These are phyloP conservation scores for Glyptemys insculpta DNA, from an alignment of 2,797 vertebrate species.

Conservation along the genomic window DNA sequence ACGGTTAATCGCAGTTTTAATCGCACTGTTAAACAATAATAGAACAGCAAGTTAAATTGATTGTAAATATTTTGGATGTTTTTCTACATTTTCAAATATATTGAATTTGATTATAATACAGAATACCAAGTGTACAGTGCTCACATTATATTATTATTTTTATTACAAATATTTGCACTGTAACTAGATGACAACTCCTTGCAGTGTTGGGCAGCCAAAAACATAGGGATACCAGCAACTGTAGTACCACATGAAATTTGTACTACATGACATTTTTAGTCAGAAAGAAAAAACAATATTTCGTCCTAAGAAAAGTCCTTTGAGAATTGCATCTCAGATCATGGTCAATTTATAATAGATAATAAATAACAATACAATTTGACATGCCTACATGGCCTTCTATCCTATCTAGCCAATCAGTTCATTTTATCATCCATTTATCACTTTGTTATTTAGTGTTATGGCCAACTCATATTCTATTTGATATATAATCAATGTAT, in stretches of 20 bases:
- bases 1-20: no score
- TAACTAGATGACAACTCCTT: not conserved
- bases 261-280: not conserved
- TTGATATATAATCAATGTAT: not conserved
- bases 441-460: not conserved
- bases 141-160: no score
- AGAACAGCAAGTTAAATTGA: no score
- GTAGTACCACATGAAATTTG: rapidly evolving
- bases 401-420: not conserved
- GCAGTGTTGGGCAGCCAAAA: not conserved
- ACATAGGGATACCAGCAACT: not conserved
- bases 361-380: not conserved
- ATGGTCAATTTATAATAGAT: not conserved
- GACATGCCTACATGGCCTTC: not conserved
- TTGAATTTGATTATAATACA: no score
- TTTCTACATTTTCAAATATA: no score
- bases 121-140: no score
- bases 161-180: not conserved
- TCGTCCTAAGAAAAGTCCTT: not conserved
- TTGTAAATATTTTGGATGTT: no score
- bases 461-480: not conserved
- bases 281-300: not conserved
- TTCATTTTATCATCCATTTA: not conserved
- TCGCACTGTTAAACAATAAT: no score
- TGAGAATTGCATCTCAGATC: not conserved